These are phyloP conservation scores for Dusona sp. DNA, from an alignment of 2,888 invertebrate genomes.

Conservation along the genomic window DNA sequence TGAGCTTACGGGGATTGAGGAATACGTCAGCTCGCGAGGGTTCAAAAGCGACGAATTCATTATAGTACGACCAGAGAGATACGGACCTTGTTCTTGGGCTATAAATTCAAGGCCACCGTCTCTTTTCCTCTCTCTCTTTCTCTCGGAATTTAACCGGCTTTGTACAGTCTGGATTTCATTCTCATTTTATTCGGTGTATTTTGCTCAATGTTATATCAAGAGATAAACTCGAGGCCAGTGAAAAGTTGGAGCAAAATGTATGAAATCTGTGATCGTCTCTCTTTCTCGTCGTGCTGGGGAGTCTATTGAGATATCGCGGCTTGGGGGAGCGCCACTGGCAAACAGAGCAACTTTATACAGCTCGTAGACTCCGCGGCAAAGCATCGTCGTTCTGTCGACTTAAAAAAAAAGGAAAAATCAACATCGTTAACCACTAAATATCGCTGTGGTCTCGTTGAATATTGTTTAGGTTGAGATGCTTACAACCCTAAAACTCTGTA, in stretches of 20 bases:
- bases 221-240: conserved; percentile 40
- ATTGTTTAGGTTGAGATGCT: background rate
- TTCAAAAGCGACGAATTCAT: conserved; percentile 5
- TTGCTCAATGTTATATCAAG: conserved; percentile 32
- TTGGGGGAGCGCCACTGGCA: conserved; percentile 72
- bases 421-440: conserved; percentile 75
- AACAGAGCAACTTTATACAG: conserved; percentile 82
- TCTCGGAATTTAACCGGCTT: conserved; percentile 59
- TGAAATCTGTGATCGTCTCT: conserved; percentile 20
- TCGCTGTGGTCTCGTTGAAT: conserved; percentile 53
- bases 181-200: conserved; percentile 23
- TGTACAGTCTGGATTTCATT: conserved; percentile 31
- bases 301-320: background rate
- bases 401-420: conserved; percentile 52
- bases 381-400: conserved; percentile 50
- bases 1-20: conserved; percentile 46
- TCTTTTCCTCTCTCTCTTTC: conserved; percentile 11
- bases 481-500: background rate
- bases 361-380: conserved; percentile 74
- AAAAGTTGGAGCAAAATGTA: background rate
- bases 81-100: conserved; percentile 49
- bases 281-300: conserved; percentile 24
- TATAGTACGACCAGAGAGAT: background rate
- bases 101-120: conserved; percentile 64
- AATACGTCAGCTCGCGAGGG: conserved; percentile 49